Evolutionary conservation across 2,113 vertebrate genomes (phyloP).

Genomic region (Erpornis zantholeuca): DNA sequence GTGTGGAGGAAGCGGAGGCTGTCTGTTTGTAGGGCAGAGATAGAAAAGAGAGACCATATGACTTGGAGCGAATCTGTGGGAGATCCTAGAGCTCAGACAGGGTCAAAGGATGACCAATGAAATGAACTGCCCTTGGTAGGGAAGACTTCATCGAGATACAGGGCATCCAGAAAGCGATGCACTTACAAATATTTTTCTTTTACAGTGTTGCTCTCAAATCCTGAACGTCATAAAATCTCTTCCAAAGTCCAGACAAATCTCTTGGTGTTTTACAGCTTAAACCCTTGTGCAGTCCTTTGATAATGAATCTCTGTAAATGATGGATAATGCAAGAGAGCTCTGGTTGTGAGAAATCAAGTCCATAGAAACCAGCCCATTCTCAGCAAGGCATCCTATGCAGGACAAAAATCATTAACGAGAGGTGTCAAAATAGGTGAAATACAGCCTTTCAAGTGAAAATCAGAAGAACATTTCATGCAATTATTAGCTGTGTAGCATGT

Average conservation of each 20-base stretch:
- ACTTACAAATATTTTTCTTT: not conserved
- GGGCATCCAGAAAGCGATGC: not conserved
- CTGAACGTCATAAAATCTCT: not conserved
- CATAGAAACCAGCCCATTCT: not conserved
- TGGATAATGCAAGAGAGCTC: not conserved
- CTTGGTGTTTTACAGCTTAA: conserved; percentile 11
- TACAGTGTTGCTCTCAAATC: not conserved
- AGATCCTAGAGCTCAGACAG: not conserved
- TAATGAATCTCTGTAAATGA: not conserved
- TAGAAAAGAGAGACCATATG: not conserved
- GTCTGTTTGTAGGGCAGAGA: not conserved
- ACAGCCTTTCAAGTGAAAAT: not conserved
- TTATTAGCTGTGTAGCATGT: not conserved
- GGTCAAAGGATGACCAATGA: not conserved
- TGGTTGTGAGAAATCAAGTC: not conserved
- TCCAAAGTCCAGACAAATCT: conserved; percentile 24
- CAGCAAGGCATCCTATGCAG: accelerated
- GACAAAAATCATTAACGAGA: not conserved
- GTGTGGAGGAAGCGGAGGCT: conserved; percentile 41
- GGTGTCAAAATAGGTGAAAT: not conserved
- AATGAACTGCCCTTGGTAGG: not conserved
- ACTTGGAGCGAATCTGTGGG: not conserved
- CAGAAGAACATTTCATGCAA: not conserved
- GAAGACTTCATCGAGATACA: not conserved
- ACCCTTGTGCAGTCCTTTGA: not conserved